A percentile compares a stretch with the other conserved stretches of the same genome.
phyloP scores from a whole-genome alignment of 2,113 vertebrate genomes.

The Panthera uncia region DNA sequence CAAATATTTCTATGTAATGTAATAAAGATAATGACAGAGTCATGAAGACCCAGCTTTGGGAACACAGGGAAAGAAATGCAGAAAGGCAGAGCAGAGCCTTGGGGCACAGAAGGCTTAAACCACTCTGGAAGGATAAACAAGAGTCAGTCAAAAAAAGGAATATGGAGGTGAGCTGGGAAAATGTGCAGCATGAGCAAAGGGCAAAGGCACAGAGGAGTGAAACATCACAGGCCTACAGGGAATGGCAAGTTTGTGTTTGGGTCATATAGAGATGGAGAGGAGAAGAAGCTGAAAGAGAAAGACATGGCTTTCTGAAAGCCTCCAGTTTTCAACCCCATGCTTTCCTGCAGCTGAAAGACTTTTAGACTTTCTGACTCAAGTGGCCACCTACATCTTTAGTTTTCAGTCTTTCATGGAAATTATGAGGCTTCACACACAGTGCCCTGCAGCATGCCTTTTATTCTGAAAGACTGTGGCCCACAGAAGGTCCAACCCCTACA shows the following conservation, averaged over 20 bases:
- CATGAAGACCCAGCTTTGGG: background rate
- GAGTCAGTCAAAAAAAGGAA: no score
- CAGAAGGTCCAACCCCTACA: background rate
- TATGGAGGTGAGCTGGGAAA: background rate
- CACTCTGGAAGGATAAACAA: background rate
- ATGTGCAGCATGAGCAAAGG: background rate
- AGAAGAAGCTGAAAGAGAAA: background rate
- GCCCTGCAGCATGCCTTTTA: background rate
- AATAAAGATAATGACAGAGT: background rate
- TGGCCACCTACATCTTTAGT: background rate
- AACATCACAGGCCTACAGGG: background rate
- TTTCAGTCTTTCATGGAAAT: background rate
- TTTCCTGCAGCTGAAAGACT: background rate
- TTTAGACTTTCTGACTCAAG: background rate
- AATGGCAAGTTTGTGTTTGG: no score
- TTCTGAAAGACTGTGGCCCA: background rate
- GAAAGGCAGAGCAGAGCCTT: background rate
- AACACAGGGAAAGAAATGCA: background rate
- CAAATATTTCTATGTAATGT: background rate
- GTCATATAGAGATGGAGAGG: no score
- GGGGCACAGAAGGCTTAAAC: background rate
- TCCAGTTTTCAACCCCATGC: background rate
- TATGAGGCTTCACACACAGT: background rate
- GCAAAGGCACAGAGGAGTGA: background rate
- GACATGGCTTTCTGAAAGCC: background rate